phyloP scores from a whole-genome alignment of 1,140 invertebrate species.

The Paramacrobiotus metropolitanus region DNA sequence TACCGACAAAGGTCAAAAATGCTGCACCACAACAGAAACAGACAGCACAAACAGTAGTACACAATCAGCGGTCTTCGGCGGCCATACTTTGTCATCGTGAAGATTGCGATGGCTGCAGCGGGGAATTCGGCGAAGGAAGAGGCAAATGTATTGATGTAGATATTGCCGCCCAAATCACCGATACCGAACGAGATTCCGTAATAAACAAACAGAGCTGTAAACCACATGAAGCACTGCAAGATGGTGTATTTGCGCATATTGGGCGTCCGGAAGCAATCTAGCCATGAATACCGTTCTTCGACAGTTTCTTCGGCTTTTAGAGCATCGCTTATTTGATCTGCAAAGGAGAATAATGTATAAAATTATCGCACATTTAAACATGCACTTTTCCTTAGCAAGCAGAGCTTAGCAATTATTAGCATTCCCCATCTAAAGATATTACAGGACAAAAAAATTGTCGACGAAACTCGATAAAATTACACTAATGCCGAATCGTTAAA shows the following conservation, averaged over 20 bases:
- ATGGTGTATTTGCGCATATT: not conserved
- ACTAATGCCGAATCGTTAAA: too few species aligned
- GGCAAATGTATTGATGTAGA: not conserved
- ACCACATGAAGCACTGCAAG: not conserved
- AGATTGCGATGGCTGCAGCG: not conserved
- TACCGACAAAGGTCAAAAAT: not conserved
- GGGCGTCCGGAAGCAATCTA: not conserved
- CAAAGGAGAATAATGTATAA: too few species aligned
- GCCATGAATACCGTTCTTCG: not conserved
- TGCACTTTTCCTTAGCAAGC: too few species aligned
- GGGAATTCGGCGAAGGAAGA: not conserved
- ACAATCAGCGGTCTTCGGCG: not conserved
- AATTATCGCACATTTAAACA: too few species aligned
- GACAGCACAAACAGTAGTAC: not conserved
- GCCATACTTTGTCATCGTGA: not conserved
- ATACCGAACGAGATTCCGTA: not conserved
- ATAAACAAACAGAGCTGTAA: not conserved
- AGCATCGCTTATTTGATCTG: not conserved
- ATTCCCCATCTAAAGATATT: too few species aligned
- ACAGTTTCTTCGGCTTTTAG: not conserved
- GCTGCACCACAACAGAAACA: not conserved
- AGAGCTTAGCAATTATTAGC: too few species aligned
- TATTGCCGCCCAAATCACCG: not conserved
- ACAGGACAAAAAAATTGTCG: too few species aligned
- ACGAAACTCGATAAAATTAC: too few species aligned